Evolutionary conservation across 2,888 invertebrate species (phyloP).

Genomic region (Linnaemya vulpina): DNA sequence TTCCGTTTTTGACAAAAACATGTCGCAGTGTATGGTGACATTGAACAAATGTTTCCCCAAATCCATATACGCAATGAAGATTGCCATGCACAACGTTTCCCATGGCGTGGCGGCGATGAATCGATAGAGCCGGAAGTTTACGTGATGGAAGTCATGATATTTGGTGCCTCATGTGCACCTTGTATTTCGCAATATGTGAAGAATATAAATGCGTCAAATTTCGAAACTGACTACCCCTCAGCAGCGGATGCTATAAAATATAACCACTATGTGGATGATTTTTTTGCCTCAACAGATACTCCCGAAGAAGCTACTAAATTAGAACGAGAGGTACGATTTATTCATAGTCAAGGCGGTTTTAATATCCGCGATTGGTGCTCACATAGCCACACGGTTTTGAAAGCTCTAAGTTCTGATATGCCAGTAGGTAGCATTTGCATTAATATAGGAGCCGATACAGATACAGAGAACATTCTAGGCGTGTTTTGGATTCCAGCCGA

Average conservation of each 20-base stretch:
- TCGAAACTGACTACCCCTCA: slow-evolving; percentile 13
- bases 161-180: slow-evolving; percentile 48
- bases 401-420: not conserved
- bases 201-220: slow-evolving; percentile 39
- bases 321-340: slow-evolving; percentile 10
- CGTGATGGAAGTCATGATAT: slow-evolving; percentile 3
- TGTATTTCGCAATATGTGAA: slow-evolving; percentile 48
- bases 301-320: slow-evolving; percentile 18
- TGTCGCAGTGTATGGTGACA: no score
- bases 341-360: slow-evolving; percentile 47
- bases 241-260: slow-evolving; percentile 32
- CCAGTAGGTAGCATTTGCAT: not conserved
- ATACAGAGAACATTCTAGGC: slow-evolving; percentile 9
- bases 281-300: slow-evolving; percentile 28
- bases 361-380: slow-evolving; percentile 40
- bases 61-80: no score
- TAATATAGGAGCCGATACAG: not conserved
- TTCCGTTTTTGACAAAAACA: no score
- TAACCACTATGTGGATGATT: slow-evolving; percentile 33
- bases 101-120: no score
- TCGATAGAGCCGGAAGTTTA: no score
- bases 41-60: no score
- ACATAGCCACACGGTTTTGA: not conserved
- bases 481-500: not conserved
- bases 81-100: no score